Percentiles rank a stretch among this genome's conserved stretches.
Conservation (phyloP, 64 coral and sea anemone species). For the Dendronephthya gigantea region DNA sequence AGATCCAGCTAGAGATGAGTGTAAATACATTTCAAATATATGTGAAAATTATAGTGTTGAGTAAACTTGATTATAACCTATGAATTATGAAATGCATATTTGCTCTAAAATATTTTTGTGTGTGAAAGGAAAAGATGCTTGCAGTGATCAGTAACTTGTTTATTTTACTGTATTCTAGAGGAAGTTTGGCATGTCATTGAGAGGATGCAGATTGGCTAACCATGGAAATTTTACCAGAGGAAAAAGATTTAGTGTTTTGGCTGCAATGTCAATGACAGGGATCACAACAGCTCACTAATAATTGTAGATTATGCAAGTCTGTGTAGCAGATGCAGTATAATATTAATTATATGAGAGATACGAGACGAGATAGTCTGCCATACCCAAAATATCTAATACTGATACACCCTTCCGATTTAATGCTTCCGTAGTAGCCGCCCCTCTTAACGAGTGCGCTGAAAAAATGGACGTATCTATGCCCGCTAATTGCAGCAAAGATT, state of each 20-base stretch:
- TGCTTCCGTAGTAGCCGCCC: background rate
- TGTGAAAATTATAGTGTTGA: too few species aligned
- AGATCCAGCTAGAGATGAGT: background rate
- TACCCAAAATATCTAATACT: background rate
- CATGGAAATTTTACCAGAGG: constrained; percentile 34
- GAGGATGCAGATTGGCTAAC: constrained; percentile 11
- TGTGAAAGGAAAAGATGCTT: too few species aligned
- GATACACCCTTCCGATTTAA: constrained; percentile 1
- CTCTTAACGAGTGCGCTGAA: background rate
- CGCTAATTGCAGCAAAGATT: background rate
- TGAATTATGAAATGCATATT: too few species aligned
- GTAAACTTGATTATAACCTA: too few species aligned
- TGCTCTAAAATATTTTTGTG: too few species aligned
- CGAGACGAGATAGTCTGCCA: too few species aligned
- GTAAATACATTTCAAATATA: too few species aligned
- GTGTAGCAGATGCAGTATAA: too few species aligned
- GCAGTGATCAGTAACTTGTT: too few species aligned
- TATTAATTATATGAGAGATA: too few species aligned
- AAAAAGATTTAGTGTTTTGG: constrained; percentile 24
- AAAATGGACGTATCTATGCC: background rate
- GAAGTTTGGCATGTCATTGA: constrained; percentile 23
- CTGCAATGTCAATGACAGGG: background rate
- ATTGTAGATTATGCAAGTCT: too few species aligned
- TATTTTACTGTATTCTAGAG: background rate
- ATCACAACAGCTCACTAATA: constrained; percentile 13